phyloP scores from a whole-genome alignment of 53 echinoderm and acorn worm genomes.

The Glandiceps talaboti region DNA sequence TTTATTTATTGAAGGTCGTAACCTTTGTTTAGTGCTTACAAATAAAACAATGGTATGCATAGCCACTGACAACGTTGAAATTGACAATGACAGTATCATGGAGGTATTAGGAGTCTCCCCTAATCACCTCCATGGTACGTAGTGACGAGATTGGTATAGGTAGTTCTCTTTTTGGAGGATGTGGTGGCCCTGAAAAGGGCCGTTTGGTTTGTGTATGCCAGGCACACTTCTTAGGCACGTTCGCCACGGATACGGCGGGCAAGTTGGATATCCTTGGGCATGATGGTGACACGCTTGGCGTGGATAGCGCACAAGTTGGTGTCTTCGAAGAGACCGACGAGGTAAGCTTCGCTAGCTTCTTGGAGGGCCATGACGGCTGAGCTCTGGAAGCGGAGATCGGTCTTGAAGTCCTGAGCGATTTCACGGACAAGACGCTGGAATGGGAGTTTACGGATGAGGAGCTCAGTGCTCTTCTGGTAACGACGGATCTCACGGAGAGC shows the following conservation, averaged over 20 bases:
- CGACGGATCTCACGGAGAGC: slow-evolving; percentile 34
- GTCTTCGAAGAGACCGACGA: slow-evolving; percentile 51
- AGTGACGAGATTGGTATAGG: too few species aligned
- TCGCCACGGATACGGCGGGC: slow-evolving; percentile 48
- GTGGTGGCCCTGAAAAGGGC: slow-evolving; percentile 1
- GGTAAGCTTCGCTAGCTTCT: slow-evolving; percentile 55
- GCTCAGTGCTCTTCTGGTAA: slow-evolving; percentile 58
- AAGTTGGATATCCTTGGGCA: slow-evolving; percentile 59
- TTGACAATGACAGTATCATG: too few species aligned
- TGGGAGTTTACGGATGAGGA: slow-evolving; percentile 52
- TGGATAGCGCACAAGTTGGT: slow-evolving; percentile 62
- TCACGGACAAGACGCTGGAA: slow-evolving; percentile 55
- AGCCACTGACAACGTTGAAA: too few species aligned
- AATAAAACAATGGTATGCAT: too few species aligned
- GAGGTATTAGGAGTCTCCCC: too few species aligned
- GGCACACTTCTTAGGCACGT: slow-evolving; percentile 18
- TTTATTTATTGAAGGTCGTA: too few species aligned
- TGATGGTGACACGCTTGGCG: slow-evolving; percentile 54
- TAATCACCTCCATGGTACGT: too few species aligned
- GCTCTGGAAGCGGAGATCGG: slow-evolving; percentile 63
- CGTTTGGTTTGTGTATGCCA: neutral
- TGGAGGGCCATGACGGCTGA: slow-evolving; percentile 48
- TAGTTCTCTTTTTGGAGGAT: neutral
- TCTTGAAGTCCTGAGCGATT: slow-evolving; percentile 63
- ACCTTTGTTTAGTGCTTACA: too few species aligned